phyloP scores from a whole-genome alignment of 2,113 vertebrate genomes.

The Ornithorhynchus anatinus region DNA sequence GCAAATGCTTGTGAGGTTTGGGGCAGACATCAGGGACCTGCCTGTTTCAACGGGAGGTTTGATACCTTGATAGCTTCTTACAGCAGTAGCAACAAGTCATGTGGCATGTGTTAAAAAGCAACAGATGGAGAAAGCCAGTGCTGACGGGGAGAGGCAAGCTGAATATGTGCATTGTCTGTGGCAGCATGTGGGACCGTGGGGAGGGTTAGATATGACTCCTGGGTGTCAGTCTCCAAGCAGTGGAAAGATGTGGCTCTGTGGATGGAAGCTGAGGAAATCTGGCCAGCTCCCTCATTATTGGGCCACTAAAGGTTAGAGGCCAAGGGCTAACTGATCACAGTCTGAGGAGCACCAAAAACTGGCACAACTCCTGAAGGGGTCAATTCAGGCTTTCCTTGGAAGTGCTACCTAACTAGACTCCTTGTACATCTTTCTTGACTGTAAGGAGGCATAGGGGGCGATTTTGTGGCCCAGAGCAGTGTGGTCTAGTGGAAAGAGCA shows the following conservation, averaged over 20 bases:
- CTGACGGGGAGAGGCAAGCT: slow-evolving; percentile 1
- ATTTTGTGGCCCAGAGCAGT: too few species aligned
- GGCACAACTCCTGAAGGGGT: too few species aligned
- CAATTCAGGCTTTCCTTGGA: too few species aligned
- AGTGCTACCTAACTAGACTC: too few species aligned
- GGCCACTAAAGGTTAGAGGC: slow-evolving; percentile 23
- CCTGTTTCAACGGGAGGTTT: slow-evolving; percentile 15
- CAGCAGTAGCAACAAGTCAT: neutral
- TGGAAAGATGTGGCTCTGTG: slow-evolving; percentile 1
- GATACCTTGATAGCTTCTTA: neutral
- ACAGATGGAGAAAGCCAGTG: neutral
- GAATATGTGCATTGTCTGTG: slow-evolving; percentile 5
- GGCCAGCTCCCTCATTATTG: neutral
- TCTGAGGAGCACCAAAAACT: slow-evolving; percentile 10
- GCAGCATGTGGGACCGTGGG: neutral
- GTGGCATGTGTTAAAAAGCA: neutral
- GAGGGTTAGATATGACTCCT: neutral
- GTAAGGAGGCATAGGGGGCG: too few species aligned
- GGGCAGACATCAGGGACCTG: too few species aligned
- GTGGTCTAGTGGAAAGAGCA: too few species aligned
- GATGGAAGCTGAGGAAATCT: neutral
- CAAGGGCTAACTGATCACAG: slow-evolving; percentile 5
- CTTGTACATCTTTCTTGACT: too few species aligned
- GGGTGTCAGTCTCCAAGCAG: neutral
- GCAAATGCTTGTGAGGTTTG: slow-evolving; percentile 13